phyloP scores from a whole-genome alignment of 2,113 vertebrate genomes.

The Odobenus rosmarus region DNA sequence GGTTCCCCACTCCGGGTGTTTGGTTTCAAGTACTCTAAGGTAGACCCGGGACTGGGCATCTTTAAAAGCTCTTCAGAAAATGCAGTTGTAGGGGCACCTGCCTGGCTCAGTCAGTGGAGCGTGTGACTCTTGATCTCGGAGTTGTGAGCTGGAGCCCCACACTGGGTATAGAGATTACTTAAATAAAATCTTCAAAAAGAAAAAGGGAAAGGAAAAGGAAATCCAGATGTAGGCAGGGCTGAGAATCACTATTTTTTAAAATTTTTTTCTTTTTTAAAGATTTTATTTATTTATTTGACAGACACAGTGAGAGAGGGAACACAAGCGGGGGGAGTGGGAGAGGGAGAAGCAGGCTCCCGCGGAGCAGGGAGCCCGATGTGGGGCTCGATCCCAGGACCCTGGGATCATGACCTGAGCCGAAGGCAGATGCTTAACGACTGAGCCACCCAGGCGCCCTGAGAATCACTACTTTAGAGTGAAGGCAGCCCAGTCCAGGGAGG shows the following conservation, averaged over 20 bases:
- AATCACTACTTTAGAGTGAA: not conserved
- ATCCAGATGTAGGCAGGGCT: not conserved
- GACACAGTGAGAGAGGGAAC: too few relatives aligned
- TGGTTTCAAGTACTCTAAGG: not conserved
- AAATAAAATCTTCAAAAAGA: not conserved
- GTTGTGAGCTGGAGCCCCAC: not conserved
- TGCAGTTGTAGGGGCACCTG: not conserved
- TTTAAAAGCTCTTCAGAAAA: not conserved
- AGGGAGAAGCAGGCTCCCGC: too few relatives aligned
- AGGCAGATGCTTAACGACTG: too few relatives aligned
- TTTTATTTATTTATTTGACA: too few relatives aligned
- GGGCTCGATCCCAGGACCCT: too few relatives aligned
- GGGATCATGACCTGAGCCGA: too few relatives aligned
- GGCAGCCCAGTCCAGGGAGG: not conserved
- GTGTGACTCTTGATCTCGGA: not conserved
- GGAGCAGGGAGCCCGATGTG: too few relatives aligned
- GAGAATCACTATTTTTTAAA: not conserved
- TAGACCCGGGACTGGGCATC: not conserved
- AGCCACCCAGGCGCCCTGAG: not conserved
- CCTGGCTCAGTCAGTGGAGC: not conserved
- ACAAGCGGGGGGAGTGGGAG: too few relatives aligned
- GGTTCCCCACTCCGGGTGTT: not conserved
- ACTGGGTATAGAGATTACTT: not conserved
- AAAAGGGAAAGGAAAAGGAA: not conserved
- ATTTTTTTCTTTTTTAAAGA: too few relatives aligned